Conservation (phyloP, 2,113 vertebrate genomes). For the Phyllostomus discolor region DNA sequence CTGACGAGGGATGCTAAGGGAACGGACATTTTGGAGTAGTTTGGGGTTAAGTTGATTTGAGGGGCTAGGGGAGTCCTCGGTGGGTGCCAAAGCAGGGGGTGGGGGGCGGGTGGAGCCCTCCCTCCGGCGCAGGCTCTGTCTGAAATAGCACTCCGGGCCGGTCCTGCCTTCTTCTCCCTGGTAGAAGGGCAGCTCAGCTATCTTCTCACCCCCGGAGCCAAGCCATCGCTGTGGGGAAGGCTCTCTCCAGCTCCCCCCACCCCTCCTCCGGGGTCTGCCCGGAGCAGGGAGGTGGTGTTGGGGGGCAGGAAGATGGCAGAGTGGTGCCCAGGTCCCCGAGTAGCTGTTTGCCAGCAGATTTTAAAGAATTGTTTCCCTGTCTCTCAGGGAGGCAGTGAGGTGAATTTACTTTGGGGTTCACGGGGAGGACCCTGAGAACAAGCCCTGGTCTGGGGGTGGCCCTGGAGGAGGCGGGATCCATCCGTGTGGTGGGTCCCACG, state of each 20-base stretch:
- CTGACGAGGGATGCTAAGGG: background rate
- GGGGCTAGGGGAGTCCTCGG: background rate
- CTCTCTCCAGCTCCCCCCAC: background rate
- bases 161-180: background rate
- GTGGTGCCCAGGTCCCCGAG: background rate
- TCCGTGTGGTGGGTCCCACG: rapidly evolving
- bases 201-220: background rate
- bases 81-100: background rate
- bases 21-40: background rate
- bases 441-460: rapidly evolving
- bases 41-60: background rate
- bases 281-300: background rate
- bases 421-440: background rate
- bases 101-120: background rate
- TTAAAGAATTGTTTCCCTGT: background rate
- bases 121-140: rapidly evolving
- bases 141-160: background rate
- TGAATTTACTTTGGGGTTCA: background rate
- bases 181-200: rapidly evolving
- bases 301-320: background rate
- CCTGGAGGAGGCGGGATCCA: rapidly evolving
- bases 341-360: background rate
- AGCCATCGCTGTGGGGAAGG: background rate
- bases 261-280: background rate
- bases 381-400: background rate